Percentiles rank a stretch among this genome's conserved stretches.
These are phyloP conservation scores for Anarhynchus alexandrinus DNA, from an alignment of 2,113 vertebrate genomes.

Conservation along the genomic window DNA sequence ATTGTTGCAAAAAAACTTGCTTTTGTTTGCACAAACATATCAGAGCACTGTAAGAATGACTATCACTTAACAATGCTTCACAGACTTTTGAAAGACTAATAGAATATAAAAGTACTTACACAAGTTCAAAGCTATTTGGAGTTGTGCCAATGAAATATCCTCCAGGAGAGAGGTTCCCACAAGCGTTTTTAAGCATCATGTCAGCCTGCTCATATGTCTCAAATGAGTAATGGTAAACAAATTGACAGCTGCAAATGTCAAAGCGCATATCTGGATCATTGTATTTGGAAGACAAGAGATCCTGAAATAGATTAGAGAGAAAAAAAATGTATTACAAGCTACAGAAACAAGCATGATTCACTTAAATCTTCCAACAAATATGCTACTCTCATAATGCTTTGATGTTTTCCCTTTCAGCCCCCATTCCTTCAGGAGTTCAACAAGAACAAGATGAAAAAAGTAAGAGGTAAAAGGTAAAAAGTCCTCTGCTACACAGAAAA, in stretches of 20 bases:
- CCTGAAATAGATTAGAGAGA: conserved; percentile 72
- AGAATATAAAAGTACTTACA: conserved; percentile 78
- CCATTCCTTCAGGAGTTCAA: background rate
- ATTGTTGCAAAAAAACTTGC: background rate
- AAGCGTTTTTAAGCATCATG: conserved; percentile 94
- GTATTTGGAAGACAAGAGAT: conserved; percentile 83
- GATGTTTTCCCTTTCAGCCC: background rate
- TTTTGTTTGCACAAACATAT: background rate
- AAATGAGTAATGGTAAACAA: conserved; percentile 97
- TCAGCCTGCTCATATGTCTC: conserved; percentile 90
- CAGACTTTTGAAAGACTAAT: background rate
- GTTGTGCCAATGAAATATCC: conserved; percentile 98
- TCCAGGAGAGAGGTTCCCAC: conserved; percentile 87
- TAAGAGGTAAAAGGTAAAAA: background rate
- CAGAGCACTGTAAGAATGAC: background rate
- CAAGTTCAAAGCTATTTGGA: conserved; percentile 91
- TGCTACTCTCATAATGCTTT: background rate
- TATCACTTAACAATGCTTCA: background rate
- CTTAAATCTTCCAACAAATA: background rate
- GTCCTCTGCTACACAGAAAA: background rate
- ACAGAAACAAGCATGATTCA: background rate
- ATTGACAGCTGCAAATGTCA: conserved; percentile 96
- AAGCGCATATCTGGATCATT: conserved; percentile 77
- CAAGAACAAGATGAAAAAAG: background rate
- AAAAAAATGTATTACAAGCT: background rate